phyloP scores from a whole-genome alignment of 2,888 invertebrate genomes.

The Allacma fusca region DNA sequence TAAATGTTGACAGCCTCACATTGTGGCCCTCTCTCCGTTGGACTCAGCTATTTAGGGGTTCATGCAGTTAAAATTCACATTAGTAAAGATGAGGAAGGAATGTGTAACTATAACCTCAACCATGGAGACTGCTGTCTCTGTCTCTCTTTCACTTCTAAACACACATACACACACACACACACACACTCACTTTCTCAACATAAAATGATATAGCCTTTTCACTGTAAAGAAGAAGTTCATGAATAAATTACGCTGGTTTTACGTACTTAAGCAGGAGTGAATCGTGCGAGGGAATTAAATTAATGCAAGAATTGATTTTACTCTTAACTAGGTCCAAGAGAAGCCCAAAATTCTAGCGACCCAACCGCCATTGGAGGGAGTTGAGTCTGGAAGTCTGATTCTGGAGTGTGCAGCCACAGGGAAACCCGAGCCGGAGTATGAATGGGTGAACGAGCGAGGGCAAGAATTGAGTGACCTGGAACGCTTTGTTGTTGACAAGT shows the following conservation, averaged over 20 bases:
- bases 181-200: neutral
- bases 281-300: slow-evolving; percentile 10
- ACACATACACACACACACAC: no score
- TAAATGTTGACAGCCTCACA: slow-evolving; percentile 6
- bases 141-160: no score
- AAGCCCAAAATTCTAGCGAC: slow-evolving; percentile 65
- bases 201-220: neutral
- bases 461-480: slow-evolving; percentile 76
- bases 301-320: slow-evolving; percentile 27
- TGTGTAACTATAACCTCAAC: neutral
- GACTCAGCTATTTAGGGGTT: neutral
- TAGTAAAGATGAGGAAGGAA: neutral
- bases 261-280: no score
- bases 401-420: slow-evolving; percentile 81
- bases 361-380: slow-evolving; percentile 72
- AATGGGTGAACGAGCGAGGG: slow-evolving; percentile 77
- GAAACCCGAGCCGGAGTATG: slow-evolving; percentile 83
- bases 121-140: no score
- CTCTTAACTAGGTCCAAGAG: slow-evolving; percentile 54
- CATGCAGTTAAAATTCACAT: neutral
- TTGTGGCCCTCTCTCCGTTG: neutral
- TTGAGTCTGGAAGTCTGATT: slow-evolving; percentile 74
- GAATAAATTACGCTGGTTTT: slow-evolving; percentile 20
- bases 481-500: slow-evolving; percentile 71
- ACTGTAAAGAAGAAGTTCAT: slow-evolving; percentile 15